Conservation (phyloP, 2,797 vertebrate genomes). For the Pseudopleuronectes americanus region DNA sequence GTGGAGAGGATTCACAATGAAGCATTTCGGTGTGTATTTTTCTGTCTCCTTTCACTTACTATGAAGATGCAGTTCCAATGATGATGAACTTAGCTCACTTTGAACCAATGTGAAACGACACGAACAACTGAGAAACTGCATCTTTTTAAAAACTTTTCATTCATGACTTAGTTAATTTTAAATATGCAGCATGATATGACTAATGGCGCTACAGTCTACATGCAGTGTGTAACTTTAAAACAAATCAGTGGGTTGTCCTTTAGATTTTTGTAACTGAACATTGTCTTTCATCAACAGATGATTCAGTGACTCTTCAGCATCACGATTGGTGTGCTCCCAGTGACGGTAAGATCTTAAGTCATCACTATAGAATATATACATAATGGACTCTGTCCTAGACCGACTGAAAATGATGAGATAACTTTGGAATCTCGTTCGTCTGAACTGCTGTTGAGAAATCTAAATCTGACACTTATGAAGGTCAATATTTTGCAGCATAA, state of each 20-base stretch:
- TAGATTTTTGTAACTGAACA: not conserved
- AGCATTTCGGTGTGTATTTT: not conserved
- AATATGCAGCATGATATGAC: no score
- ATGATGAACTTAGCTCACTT: slow-evolving; percentile 87
- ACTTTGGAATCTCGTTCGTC: slow-evolving; percentile 82
- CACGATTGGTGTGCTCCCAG: fast-evolving
- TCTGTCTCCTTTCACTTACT: not conserved
- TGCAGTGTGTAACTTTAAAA: no score
- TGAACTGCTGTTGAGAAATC: slow-evolving; percentile 79
- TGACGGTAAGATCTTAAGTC: slow-evolving; percentile 21
- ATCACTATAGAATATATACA: fast-evolving
- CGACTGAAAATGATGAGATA: slow-evolving; percentile 74
- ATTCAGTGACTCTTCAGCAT: fast-evolving
- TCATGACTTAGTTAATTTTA: no score
- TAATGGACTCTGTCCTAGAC: fast-evolving
- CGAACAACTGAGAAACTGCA: slow-evolving; percentile 78
- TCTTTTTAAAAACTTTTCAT: not conserved
- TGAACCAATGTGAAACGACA: slow-evolving; percentile 83
- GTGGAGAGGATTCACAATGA: fast-evolving
- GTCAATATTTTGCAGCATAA: fast-evolving
- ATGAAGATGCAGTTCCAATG: slow-evolving; percentile 64
- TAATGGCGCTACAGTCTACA: no score
- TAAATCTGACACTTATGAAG: slow-evolving; percentile 53
- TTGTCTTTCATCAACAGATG: slow-evolving; percentile 11
- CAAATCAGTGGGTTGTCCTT: no score